A percentile compares a stretch with the other conserved stretches of the same genome.
These are phyloP conservation scores for Mythimna vitellina DNA, from an alignment of 2,888 invertebrate species.

Conservation along the genomic window DNA sequence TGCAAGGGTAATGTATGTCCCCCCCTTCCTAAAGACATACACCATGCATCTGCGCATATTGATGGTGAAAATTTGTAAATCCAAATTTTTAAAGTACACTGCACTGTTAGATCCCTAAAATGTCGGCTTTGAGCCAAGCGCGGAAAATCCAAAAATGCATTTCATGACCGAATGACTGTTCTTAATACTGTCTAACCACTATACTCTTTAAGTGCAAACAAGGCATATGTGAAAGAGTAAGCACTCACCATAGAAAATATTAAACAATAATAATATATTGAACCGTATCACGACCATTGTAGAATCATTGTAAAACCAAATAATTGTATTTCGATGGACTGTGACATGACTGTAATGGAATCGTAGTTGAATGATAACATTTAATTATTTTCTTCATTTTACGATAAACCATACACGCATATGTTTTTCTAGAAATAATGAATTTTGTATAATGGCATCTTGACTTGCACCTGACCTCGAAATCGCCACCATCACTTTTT, in stretches of 20 bases:
- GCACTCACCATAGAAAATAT: slow-evolving; percentile 39
- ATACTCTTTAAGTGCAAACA: slow-evolving; percentile 1
- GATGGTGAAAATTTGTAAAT: too few species aligned
- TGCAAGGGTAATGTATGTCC: too few species aligned
- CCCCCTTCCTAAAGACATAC: too few species aligned
- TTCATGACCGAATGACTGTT: neutral
- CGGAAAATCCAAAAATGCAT: neutral
- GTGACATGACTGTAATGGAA: slow-evolving; percentile 13
- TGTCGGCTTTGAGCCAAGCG: neutral
- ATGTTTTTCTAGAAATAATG: neutral
- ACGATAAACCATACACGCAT: neutral
- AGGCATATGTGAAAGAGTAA: neutral
- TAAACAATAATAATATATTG: slow-evolving; percentile 31
- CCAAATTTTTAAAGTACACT: neutral
- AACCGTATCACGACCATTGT: slow-evolving; percentile 33
- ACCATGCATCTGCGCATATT: too few species aligned
- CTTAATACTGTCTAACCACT: neutral
- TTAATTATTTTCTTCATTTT: slow-evolving; percentile 18
- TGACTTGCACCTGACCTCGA: too few species aligned
- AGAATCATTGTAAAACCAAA: slow-evolving; percentile 3
- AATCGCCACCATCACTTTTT: too few species aligned
- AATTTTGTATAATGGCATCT: neutral
- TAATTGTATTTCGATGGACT: slow-evolving; percentile 22
- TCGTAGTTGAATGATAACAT: slow-evolving; percentile 10
- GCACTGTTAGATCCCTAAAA: neutral